These are phyloP conservation scores for Napeogenes inachia DNA, from an alignment of 2,888 invertebrate genomes.

Conservation along the genomic window DNA sequence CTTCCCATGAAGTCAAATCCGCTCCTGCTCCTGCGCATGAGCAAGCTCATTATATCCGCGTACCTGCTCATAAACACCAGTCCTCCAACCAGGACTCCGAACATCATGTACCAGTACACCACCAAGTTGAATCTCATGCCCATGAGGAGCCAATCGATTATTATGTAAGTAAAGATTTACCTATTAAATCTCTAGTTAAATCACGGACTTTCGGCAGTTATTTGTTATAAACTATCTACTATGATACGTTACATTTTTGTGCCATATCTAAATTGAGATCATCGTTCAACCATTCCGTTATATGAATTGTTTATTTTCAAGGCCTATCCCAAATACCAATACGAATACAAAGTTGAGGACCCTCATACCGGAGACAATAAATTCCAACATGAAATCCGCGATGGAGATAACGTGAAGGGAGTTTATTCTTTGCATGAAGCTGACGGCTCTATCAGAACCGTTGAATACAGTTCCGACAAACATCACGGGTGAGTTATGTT, in stretches of 20 bases:
- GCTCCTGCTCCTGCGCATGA: conserved; percentile 37
- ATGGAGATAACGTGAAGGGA: conserved; percentile 81
- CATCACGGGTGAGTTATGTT: conserved; percentile 68
- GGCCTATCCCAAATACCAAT: conserved; percentile 78
- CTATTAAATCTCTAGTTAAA: conserved; percentile 30
- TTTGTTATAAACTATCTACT: conserved; percentile 60
- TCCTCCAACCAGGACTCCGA: conserved; percentile 31
- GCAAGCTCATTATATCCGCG: conserved; percentile 35
- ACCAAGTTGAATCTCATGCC: conserved; percentile 43
- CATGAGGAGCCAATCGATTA: conserved; percentile 67
- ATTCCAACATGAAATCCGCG: conserved; percentile 76
- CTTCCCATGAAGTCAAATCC: conserved; percentile 41
- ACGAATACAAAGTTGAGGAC: conserved; percentile 79
- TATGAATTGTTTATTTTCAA: conserved; percentile 32
- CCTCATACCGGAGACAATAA: conserved; percentile 80
- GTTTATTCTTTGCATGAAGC: conserved; percentile 79
- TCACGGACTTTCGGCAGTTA: conserved; percentile 44
- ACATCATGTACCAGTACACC: conserved; percentile 38
- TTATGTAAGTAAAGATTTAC: conserved; percentile 57
- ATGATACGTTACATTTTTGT: conserved; percentile 41
- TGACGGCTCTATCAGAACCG: conserved; percentile 78
- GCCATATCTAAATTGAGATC: conserved; percentile 32
- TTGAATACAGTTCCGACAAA: conserved; percentile 79
- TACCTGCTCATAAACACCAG: conserved; percentile 37
- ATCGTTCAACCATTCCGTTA: conserved; percentile 12